Evolutionary conservation across 2,888 invertebrate species (phyloP).

Genomic region (Synergus laeviventris): DNA sequence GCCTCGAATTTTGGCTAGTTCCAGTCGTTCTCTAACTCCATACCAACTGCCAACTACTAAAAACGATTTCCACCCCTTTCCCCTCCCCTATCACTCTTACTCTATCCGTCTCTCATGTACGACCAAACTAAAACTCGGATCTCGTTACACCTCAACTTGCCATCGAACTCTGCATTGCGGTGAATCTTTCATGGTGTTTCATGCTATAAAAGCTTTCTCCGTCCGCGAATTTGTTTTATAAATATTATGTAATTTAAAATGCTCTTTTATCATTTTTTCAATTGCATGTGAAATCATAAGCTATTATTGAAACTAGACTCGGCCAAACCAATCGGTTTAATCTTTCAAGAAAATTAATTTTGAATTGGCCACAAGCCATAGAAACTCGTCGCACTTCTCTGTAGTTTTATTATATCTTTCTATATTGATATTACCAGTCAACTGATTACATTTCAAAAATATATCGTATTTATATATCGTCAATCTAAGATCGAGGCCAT

Average conservation of each 20-base stretch:
- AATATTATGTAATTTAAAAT: not conserved
- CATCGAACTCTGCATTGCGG: constrained; percentile 51
- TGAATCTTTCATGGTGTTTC: constrained; percentile 36
- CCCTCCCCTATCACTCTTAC: constrained; percentile 18
- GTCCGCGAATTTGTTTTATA: not conserved
- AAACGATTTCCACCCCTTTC: constrained; percentile 36
- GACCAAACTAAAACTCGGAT: constrained; percentile 53
- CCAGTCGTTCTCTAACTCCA: constrained; percentile 49
- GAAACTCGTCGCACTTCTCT: constrained; percentile 50
- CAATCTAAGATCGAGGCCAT: not conserved
- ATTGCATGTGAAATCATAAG: not conserved
- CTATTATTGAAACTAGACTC: constrained; percentile 28
- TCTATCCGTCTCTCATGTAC: constrained; percentile 9
- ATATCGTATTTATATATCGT: not conserved
- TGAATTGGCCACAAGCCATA: constrained; percentile 54
- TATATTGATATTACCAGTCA: constrained; percentile 34
- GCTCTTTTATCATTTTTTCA: not conserved
- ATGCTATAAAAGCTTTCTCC: not conserved
- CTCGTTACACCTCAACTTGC: constrained; percentile 53
- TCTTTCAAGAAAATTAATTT: constrained; percentile 55
- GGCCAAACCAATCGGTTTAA: constrained; percentile 54
- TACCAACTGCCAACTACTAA: constrained; percentile 42
- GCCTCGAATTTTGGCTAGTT: constrained; percentile 57
- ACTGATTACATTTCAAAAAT: constrained; percentile 1
- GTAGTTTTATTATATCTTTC: constrained; percentile 41